A percentile compares a stretch with the other conserved stretches of the same genome.
These are phyloP conservation scores for Phainopepla nitens DNA, from an alignment of 2,113 vertebrate genomes.

Conservation along the genomic window DNA sequence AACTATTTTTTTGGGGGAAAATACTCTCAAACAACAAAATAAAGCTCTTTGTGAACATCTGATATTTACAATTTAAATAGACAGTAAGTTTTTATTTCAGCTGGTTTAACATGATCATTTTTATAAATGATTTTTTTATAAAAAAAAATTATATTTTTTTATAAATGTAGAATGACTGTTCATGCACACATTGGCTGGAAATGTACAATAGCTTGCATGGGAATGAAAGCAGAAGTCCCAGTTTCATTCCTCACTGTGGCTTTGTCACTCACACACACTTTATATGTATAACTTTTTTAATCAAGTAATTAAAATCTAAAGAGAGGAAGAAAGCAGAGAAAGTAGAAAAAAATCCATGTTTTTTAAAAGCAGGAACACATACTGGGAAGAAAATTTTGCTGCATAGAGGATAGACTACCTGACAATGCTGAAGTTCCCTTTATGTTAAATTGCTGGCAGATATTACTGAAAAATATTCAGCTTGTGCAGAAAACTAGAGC, in stretches of 20 bases:
- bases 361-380: neutral
- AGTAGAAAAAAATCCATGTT: neutral
- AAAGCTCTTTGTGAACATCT: neutral
- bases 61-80: neutral
- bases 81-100: neutral
- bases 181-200: neutral
- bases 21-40: neutral
- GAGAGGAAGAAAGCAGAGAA: neutral
- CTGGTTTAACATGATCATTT: neutral
- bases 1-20: neutral
- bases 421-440: neutral
- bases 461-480: neutral
- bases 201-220: rapidly evolving
- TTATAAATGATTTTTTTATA: neutral
- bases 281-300: neutral
- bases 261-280: neutral
- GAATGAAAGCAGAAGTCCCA: neutral
- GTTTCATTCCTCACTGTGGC: neutral
- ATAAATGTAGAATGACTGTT: neutral
- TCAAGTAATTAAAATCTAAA: neutral
- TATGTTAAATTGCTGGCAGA: neutral
- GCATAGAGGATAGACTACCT: neutral
- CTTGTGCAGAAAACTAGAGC: neutral
- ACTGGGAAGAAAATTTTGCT: neutral
- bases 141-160: neutral